These are phyloP conservation scores for Coelopa frigida DNA, from an alignment of 1,140 invertebrate species.

Conservation along the genomic window DNA sequence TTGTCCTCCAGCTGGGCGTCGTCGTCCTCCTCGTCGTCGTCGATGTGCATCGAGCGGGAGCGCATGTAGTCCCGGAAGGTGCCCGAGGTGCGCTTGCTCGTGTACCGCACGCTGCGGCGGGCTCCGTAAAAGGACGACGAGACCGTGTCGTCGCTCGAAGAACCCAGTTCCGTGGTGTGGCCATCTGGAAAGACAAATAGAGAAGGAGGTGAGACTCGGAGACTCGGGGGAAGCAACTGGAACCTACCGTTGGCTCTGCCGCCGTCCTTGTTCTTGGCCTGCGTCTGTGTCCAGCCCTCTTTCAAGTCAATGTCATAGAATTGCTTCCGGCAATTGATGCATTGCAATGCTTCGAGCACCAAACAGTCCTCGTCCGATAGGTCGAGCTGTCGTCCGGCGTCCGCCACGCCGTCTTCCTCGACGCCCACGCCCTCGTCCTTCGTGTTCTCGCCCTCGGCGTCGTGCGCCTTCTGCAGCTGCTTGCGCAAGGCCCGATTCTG, in stretches of 20 bases:
- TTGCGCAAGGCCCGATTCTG: constrained; percentile 34
- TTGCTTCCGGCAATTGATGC: constrained; percentile 39
- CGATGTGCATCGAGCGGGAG: constrained; percentile 33
- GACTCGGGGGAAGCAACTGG: too few relatives aligned
- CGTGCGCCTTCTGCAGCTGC: constrained; percentile 21
- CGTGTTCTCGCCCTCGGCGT: constrained; percentile 16
- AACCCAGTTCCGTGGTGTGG: constrained; percentile 23
- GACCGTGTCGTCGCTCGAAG: constrained; percentile 39
- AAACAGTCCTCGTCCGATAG: constrained; percentile 20
- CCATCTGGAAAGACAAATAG: constrained; percentile 6
- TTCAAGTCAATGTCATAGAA: constrained; percentile 36
- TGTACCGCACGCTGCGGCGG: constrained; percentile 39
- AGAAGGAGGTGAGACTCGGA: background rate
- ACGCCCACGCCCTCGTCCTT: constrained; percentile 24
- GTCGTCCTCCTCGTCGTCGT: constrained; percentile 33
- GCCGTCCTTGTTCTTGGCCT: constrained; percentile 9
- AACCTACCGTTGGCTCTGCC: constrained; percentile 26
- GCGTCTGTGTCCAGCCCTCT: constrained; percentile 28
- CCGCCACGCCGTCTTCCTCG: constrained; percentile 18
- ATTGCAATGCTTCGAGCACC: constrained; percentile 34
- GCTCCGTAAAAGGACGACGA: constrained; percentile 41
- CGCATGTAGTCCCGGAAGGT: constrained; percentile 40
- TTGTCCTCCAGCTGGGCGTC: constrained; percentile 21
- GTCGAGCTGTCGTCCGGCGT: background rate
- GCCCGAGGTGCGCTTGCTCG: constrained; percentile 37